Evolutionary conservation across 2,113 vertebrate genomes (phyloP).

Genomic region (Calypte anna): DNA sequence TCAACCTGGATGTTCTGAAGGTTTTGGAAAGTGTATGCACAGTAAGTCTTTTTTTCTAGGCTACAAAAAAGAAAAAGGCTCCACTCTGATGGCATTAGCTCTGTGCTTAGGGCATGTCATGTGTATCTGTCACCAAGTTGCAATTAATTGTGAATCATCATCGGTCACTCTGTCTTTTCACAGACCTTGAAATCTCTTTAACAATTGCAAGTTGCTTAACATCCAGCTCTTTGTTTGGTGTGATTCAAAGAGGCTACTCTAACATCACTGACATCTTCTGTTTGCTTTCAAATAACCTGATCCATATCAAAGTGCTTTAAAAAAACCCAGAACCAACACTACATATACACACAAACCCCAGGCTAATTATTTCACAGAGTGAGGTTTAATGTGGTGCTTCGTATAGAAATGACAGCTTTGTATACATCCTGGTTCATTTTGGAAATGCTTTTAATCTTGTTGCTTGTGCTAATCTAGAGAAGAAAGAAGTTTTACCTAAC

Average conservation of each 20-base stretch:
- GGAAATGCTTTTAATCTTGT: conserved; percentile 25
- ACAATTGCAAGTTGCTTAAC: not conserved
- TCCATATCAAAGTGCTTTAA: not conserved
- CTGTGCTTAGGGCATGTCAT: not conserved
- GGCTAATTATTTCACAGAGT: not conserved
- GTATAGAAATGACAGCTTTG: not conserved
- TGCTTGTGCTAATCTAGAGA: not conserved
- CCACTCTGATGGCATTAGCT: not conserved
- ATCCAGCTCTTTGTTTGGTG: not conserved
- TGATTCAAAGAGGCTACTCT: not conserved
- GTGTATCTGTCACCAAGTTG: not conserved
- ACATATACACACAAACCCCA: too few relatives aligned
- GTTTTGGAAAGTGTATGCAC: not conserved
- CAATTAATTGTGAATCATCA: not conserved
- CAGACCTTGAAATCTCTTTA: not conserved
- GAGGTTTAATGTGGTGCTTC: not conserved
- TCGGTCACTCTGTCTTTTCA: not conserved
- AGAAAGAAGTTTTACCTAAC: not conserved
- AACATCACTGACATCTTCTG: not conserved
- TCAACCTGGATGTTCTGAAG: not conserved
- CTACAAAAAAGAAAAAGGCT: not conserved
- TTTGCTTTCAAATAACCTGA: not conserved
- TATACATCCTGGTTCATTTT: not conserved
- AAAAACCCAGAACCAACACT: not conserved
- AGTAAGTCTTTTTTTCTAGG: not conserved